Base-by-base conservation (phyloP, 2,113 vertebrate species). In the Podiceps cristatus region DNA sequence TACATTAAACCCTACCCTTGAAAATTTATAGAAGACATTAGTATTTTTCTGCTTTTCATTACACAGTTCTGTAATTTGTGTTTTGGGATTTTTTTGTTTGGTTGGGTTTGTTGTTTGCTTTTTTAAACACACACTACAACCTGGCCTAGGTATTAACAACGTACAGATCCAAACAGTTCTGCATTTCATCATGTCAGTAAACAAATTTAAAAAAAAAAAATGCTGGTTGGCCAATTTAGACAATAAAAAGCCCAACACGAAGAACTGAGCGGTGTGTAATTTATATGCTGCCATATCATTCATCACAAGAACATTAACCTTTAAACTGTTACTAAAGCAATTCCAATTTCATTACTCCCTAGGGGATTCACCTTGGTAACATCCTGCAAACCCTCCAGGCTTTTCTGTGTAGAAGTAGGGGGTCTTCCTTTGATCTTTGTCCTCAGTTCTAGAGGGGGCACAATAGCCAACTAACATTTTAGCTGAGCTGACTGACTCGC, bases 381-480 rank as follows among this genome's bases (percentile, higher is more conserved):
- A 62, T 42, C 11, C 12, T 59, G 63, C 68, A 91, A 14, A 16
- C 76, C 92, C 88, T 78, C 66, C 67, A 53, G 85, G 81, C 63
- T 84, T 60, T 58, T 76, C 84, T 67, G 22, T 13, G 37, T 10
- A 63, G 23, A 50, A 22, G 42, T 13, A 95, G 79, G 88, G 53
- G 42, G 72, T 91, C 71, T 44, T 66, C 28, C 88, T 95, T 96
- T 96, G 90, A 97, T 95, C 94, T 93, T n/a, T 59, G n/a, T 74
- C 29, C 49, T 59, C 67, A 67, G 27, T 33, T 82, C 67, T 47
- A 53, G 24, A 77, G 20, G 28, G 53, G 81, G 24, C 28, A 79
- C 87, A 91, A 59, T 5, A 73, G 66, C 24, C 60, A 92, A 47
- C 22, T n/a, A 14, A 11, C 12, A 50, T 69, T 84, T 89, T 90